These are phyloP conservation scores for Xenentodon cancila DNA, from an alignment of 2,797 vertebrate genomes.

Conservation along the genomic window DNA sequence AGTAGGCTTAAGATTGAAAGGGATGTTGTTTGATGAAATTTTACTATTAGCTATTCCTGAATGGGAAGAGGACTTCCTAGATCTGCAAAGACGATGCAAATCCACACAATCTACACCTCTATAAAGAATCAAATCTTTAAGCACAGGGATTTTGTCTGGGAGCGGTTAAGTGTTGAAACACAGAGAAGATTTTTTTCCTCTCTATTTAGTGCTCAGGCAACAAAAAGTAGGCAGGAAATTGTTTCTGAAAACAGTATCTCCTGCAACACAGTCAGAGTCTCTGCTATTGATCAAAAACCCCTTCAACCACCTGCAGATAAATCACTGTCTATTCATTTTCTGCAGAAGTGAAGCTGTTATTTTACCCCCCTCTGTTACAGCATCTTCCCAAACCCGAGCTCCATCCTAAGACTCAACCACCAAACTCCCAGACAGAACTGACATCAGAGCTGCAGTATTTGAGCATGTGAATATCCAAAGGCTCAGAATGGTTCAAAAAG, in stretches of 20 bases:
- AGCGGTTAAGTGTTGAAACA: slow-evolving; percentile 12
- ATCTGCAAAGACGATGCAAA: slow-evolving; percentile 8
- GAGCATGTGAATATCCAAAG: no score
- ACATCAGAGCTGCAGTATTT: neutral
- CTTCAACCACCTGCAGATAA: slow-evolving; percentile 13
- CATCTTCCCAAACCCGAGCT: no score
- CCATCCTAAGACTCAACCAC: no score
- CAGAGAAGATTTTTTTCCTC: neutral
- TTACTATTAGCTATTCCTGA: neutral
- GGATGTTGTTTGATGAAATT: neutral
- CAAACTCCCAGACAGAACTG: no score
- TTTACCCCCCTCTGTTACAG: slow-evolving; percentile 7
- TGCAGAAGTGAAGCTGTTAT: slow-evolving; percentile 24
- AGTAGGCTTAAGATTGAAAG: no score
- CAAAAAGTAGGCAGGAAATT: slow-evolving; percentile 36
- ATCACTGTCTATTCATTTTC: slow-evolving; percentile 24
- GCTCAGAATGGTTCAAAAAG: no score
- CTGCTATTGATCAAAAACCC: slow-evolving; percentile 44
- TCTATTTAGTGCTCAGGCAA: slow-evolving; percentile 38
- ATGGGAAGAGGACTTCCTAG: neutral
- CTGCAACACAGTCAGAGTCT: slow-evolving; percentile 26
- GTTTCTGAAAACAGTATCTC: slow-evolving; percentile 39
- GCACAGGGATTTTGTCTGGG: slow-evolving; percentile 15
- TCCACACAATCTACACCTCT: slow-evolving; percentile 22
- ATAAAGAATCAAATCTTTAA: slow-evolving; percentile 28